Evolutionary conservation across 2,888 invertebrate species (phyloP).

Genomic region (Orchesella flavescens): DNA sequence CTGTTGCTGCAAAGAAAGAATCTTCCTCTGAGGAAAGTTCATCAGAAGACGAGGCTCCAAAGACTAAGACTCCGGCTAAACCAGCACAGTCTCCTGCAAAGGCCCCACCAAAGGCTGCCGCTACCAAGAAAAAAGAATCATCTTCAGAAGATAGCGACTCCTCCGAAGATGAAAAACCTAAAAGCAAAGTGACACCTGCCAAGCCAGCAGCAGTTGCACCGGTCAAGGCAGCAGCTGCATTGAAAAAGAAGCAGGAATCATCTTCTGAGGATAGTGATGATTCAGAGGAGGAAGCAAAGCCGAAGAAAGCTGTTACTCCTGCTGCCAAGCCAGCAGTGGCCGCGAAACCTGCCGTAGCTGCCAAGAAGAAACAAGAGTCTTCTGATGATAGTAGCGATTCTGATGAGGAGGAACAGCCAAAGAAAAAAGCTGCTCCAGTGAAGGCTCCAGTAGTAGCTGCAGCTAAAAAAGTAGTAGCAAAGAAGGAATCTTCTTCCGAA

Average conservation of each 20-base stretch:
- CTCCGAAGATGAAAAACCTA: conserved; percentile 35
- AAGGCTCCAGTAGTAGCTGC: conserved; percentile 41
- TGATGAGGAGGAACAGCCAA: conserved; percentile 70
- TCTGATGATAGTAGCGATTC: conserved; percentile 74
- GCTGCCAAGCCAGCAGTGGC: conserved; percentile 15
- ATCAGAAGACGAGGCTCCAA: conserved; percentile 37
- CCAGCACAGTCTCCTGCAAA: conserved; percentile 36
- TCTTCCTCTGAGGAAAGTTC: conserved; percentile 44
- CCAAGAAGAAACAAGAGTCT: conserved; percentile 71
- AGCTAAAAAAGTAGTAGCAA: conserved; percentile 49
- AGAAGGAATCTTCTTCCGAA: conserved; percentile 45
- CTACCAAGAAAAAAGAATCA: conserved; percentile 67
- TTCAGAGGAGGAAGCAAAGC: conserved; percentile 25
- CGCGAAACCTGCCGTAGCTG: conserved; percentile 19
- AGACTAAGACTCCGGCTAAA: conserved; percentile 69
- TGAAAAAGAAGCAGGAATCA: conserved; percentile 58
- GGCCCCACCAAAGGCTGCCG: background rate
- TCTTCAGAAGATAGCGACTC: conserved; percentile 56
- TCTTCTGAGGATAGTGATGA: conserved; percentile 58
- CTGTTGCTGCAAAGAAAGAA: conserved; percentile 15
- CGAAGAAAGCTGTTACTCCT: background rate
- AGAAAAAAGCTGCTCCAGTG: conserved; percentile 56
- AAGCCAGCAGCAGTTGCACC: conserved; percentile 33
- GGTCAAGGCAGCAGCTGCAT: conserved; percentile 57
- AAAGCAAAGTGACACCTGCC: conserved; percentile 68